These are phyloP conservation scores for Epiblema foenella DNA, from an alignment of 2,888 invertebrate species.

Conservation along the genomic window DNA sequence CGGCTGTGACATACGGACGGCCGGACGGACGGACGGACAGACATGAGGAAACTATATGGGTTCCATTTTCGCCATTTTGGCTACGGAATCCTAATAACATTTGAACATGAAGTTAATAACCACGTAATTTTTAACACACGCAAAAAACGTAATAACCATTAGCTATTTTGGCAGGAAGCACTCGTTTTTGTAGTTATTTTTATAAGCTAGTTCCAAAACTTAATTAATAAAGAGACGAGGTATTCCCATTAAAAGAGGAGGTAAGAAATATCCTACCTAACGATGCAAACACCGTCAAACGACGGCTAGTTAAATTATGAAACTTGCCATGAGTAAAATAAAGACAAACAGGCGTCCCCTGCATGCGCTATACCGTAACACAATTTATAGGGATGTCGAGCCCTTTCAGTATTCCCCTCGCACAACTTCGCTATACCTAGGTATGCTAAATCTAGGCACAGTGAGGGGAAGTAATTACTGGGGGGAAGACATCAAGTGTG, in stretches of 20 bases:
- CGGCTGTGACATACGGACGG: no score
- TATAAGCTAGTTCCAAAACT: no score
- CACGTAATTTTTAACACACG: no score
- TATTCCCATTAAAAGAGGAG: not conserved
- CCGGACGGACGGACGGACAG: no score
- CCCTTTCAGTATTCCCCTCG: conserved; percentile 81
- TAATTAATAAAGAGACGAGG: no score
- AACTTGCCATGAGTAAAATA: conserved; percentile 56
- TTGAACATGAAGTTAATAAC: not conserved
- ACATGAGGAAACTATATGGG: no score
- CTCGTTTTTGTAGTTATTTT: not conserved
- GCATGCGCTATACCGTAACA: conserved; percentile 38
- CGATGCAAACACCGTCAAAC: conserved; percentile 29
- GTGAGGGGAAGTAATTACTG: conserved; percentile 75
- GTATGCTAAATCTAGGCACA: conserved; percentile 67
- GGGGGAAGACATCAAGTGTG: conserved; percentile 81
- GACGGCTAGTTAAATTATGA: conserved; percentile 42
- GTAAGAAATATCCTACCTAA: conserved; percentile 31
- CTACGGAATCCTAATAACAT: no score
- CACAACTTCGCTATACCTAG: conserved; percentile 78
- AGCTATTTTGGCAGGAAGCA: not conserved
- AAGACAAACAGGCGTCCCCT: conserved; percentile 59
- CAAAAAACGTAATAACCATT: no score
- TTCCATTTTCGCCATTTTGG: no score
- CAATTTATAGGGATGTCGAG: conserved; percentile 61